Conservation (phyloP, 2,888 invertebrate genomes). For the Spicauda simplicius region DNA sequence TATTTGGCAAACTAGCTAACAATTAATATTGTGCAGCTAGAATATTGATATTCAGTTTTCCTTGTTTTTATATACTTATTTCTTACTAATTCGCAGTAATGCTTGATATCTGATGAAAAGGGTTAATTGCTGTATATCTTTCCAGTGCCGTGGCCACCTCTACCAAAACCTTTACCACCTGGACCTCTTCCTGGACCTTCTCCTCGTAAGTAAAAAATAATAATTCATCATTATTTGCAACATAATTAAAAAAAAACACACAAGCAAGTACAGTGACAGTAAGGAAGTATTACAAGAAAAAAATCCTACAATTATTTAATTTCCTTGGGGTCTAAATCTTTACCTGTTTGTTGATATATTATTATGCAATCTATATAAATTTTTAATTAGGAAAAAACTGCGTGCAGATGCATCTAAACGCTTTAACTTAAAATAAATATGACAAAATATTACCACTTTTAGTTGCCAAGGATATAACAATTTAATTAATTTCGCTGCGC, state of each 20-base stretch:
- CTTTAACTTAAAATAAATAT: neutral
- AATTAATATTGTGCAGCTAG: too few species aligned
- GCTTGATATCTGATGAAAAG: neutral
- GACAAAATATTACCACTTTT: neutral
- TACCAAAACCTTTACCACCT: conserved; percentile 30
- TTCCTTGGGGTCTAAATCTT: too few species aligned
- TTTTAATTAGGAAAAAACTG: too few species aligned
- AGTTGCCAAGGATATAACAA: conserved; percentile 27
- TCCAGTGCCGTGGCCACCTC: conserved; percentile 46
- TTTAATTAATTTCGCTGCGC: conserved; percentile 26
- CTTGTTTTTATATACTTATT: too few species aligned
- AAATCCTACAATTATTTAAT: too few species aligned
- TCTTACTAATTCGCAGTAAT: too few species aligned
- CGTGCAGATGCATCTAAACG: neutral
- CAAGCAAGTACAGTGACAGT: too few species aligned
- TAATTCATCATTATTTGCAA: neutral
- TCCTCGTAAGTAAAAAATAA: conserved; percentile 65
- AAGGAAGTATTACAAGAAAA: too few species aligned
- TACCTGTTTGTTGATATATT: too few species aligned
- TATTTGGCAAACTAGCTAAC: neutral
- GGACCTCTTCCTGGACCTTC: conserved; percentile 70
- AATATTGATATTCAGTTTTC: neutral
- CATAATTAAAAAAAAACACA: too few species aligned
- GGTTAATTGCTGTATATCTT: neutral
- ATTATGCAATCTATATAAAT: too few species aligned